Conservation (phyloP, 2,888 invertebrate species). For the Volucella inflata region DNA sequence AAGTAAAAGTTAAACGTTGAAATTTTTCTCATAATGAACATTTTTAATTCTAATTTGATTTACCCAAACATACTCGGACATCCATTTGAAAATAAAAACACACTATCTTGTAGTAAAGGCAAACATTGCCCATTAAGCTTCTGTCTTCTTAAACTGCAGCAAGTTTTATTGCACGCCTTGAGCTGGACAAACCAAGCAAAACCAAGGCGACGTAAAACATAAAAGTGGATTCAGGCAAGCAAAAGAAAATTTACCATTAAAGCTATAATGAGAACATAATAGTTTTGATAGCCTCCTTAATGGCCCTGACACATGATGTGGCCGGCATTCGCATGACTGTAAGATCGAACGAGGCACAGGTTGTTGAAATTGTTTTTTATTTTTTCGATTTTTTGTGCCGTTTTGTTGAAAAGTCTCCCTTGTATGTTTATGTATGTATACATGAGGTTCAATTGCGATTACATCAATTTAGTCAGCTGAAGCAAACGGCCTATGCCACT, state of each 20-base stretch:
- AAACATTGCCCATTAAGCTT: constrained; percentile 8
- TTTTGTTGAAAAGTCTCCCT: constrained; percentile 26
- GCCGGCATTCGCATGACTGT: constrained; percentile 46
- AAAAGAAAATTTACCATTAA: constrained; percentile 56
- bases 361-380: constrained; percentile 7
- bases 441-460: constrained; percentile 46
- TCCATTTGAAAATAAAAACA: constrained; percentile 15
- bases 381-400: constrained; percentile 5
- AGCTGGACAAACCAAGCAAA: too few relatives aligned
- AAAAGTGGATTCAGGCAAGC: constrained; percentile 26
- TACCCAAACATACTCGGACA: too few relatives aligned
- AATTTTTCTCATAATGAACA: too few relatives aligned
- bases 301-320: constrained; percentile 60
- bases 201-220: constrained; percentile 19
- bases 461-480: constrained; percentile 60
- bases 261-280: constrained; percentile 65
- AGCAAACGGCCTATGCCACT: constrained; percentile 58
- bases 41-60: too few relatives aligned
- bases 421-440: constrained; percentile 17
- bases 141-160: constrained; percentile 15
- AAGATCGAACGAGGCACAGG: constrained; percentile 46
- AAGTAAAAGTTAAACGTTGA: too few relatives aligned
- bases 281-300: constrained; percentile 64
- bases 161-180: constrained; percentile 32
- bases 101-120: background rate